Conservation (phyloP, 2,113 vertebrate species). For the Crotophaga sulcirostris region DNA sequence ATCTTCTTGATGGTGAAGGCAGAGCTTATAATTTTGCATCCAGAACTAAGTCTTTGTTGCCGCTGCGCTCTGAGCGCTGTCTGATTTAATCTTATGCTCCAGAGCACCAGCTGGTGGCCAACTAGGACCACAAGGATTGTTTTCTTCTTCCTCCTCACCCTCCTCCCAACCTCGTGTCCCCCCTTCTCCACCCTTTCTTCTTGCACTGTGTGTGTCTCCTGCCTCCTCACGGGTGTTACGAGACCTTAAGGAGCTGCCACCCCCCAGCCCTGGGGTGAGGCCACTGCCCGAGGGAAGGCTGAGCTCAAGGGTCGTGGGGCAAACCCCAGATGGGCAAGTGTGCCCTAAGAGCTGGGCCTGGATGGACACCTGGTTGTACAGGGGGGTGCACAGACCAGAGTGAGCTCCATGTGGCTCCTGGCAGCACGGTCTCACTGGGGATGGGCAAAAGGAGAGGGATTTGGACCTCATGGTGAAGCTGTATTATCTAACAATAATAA, state of each 20-base stretch:
- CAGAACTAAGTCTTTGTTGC: not conserved
- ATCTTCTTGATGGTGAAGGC: not conserved
- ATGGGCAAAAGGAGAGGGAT: not conserved
- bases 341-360: fast-evolving
- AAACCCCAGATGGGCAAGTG: not conserved
- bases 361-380: fast-evolving
- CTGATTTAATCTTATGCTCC: not conserved
- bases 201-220: not conserved
- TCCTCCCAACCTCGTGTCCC: not conserved
- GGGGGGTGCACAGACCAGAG: fast-evolving
- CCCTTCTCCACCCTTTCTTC: not conserved
- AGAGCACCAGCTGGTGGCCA: not conserved
- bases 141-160: not conserved
- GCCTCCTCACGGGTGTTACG: not conserved
- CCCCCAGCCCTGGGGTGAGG: not conserved
- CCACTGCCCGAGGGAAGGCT: not conserved
- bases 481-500: not conserved
- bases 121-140: not conserved
- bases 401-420: fast-evolving
- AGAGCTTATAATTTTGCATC: not conserved
- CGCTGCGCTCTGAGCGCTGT: not conserved
- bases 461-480: not conserved
- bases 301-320: not conserved
- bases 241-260: not conserved
- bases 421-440: fast-evolving